Base-by-base conservation (phyloP, 2,888 invertebrate genomes). In the Tenthredo amoena region DNA sequence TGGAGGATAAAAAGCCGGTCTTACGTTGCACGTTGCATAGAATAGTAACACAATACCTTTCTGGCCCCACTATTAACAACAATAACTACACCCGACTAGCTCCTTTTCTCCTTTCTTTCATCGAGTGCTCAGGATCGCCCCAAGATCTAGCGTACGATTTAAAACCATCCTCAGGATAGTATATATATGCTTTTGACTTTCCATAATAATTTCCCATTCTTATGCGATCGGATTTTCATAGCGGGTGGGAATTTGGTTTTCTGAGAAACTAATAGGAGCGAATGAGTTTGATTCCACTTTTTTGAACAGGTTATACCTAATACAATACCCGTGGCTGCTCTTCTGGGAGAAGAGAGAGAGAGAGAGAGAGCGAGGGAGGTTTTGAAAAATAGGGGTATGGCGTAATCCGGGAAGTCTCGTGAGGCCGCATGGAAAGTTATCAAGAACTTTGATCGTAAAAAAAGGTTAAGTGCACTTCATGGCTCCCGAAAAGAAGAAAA, bases 61-160 rank as follows among this genome's bases (percentile, higher is more conserved):
- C 91, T 89, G 88, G 90, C 89, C 88, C 89, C 87, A 89, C 92
- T 91, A 92, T 92, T 92, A 92, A 90, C 88, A 88, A 87, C 90
- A 90, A 90, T 91, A 90, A 92, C 89, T 62, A 81, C 62, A 40
- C 47, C 21, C 68, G 83, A 31, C 77, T 40, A 12, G 81, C 12
- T 81, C 81, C 81, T 65, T 65, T 81, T 15, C 21, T 62, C 62
- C 43, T 37, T 58, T 65, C 40, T 81, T 77, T 79, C 58, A 21
- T 62, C 81, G 37, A 81, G 40, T 37, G 37, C 40, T 62, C 21
- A 40, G 40, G 62, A 81, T 81, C 58, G 34, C 7, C 55, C 55
- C 15, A 50, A 34, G 68, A 68, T 34, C 68, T 18, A 34, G 34
- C 6, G 21, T 74, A 43, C 43, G 18, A 43, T 74, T n/a, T 40